Base-by-base conservation (phyloP, 64 coral and sea anemone genomes). In the Montipora capricornis region DNA sequence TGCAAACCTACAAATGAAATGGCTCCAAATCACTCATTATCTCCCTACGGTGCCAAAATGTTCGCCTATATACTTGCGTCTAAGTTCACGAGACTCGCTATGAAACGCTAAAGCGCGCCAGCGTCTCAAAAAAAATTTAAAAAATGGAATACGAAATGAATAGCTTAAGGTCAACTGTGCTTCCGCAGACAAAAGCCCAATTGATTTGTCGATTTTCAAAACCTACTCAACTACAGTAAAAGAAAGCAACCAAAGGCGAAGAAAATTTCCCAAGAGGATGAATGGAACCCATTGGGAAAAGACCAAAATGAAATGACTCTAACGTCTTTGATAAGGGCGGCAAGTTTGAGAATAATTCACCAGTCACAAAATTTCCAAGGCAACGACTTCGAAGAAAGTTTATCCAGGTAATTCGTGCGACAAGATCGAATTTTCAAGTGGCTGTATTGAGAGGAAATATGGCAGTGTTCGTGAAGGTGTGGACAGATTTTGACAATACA, bases 241-340 rank as follows among this genome's bases (percentile, higher is more conserved):
- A 73, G 82, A 66, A 47, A 48, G 48, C 45, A 46, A 47, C 9
- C 26, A 69, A 71, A 57, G 53, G 53, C 6, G 11, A 73, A 73
- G 66, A 71, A 70, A 71, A 14, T 70, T 71, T 86, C 66, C 66
- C 82, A 60, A 86, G 64, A 73, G 62, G 47, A 86, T 86, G 71
- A 49, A 71, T 22, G 68, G 4, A 12, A 64, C 61, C 14, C 9
- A 12, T 64, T 12, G 8, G 3, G 14, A 16, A 64, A 15, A 64
- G 5, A 55, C 52, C 52, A 10, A 55, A 10, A 55, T 10, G 10
- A 10, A 55, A 55, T 5, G 52, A 55, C 6, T 10, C 52, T 55
- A 55, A 20, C n/a, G 17, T 29, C 7, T 26, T 59, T 80, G 16
- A 82, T 11, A 37, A 13, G 24, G 37, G 10, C 3, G 20, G 58